Conservation (phyloP, 2,888 invertebrate genomes). For the Synergus itoensis region DNA sequence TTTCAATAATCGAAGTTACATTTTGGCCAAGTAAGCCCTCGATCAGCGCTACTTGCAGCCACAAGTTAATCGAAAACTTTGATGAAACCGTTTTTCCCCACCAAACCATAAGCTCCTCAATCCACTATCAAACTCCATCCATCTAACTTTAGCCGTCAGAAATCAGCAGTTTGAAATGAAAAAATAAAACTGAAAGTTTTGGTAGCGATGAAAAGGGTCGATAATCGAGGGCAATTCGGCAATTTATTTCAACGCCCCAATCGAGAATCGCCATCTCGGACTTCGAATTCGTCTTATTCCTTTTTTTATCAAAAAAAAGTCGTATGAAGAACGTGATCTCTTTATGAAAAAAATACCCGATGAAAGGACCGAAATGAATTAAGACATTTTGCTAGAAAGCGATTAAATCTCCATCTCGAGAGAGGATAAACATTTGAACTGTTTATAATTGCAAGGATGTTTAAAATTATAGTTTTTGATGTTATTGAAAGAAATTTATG, state of each 20-base stretch:
- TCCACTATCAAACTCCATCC: constrained; percentile 17
- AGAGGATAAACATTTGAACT: not conserved
- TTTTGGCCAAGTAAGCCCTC: not conserved
- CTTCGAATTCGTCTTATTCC: not conserved
- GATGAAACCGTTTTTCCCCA: not conserved
- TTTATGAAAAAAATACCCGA: not conserved
- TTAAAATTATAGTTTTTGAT: not conserved
- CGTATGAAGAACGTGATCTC: not conserved
- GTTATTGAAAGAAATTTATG: not conserved
- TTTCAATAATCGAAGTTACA: not conserved
- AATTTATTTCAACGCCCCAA: constrained; percentile 18
- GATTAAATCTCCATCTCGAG: not conserved
- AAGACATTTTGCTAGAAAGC: not conserved
- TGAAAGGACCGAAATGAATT: not conserved
- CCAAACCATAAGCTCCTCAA: not conserved
- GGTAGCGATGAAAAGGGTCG: constrained; percentile 12
- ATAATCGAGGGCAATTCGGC: constrained; percentile 26
- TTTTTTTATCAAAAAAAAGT: not conserved
- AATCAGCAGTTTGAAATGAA: constrained; percentile 11
- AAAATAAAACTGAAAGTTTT: constrained; percentile 6
- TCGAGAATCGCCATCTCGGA: not conserved
- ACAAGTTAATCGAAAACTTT: not conserved
- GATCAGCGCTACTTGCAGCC: not conserved
- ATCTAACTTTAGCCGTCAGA: constrained; percentile 9
- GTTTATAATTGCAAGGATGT: no score